Percentiles rank a stretch among this genome's conserved stretches.
Conservation (phyloP, 2,797 vertebrate species). For the Margarornis squamiger region DNA sequence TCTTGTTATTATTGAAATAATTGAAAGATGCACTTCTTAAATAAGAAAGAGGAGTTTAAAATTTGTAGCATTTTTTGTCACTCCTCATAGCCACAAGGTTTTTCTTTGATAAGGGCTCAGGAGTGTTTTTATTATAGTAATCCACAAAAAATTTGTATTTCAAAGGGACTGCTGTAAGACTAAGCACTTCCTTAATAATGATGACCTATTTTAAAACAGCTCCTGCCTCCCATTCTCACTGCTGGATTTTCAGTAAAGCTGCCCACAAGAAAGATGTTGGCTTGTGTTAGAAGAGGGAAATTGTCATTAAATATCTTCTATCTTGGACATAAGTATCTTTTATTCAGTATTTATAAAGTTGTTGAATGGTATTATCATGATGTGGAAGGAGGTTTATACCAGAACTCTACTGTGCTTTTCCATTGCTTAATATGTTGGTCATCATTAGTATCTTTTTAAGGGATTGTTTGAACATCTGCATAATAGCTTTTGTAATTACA, state of each 20-base stretch:
- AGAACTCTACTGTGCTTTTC: neutral
- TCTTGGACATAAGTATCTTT: neutral
- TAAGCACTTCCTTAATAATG: neutral
- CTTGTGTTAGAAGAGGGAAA: neutral
- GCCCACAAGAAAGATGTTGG: neutral
- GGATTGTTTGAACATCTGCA: neutral
- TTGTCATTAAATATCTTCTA: neutral
- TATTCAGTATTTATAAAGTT: neutral
- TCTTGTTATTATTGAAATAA: neutral
- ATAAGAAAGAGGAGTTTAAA: neutral
- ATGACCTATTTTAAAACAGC: slow-evolving; percentile 33
- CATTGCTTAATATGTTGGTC: neutral
- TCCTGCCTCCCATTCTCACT: neutral
- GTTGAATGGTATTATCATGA: neutral
- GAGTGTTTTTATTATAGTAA: slow-evolving; percentile 21
- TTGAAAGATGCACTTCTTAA: neutral
- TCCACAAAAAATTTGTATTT: slow-evolving; percentile 25
- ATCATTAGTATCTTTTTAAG: neutral
- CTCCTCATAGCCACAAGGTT: neutral
- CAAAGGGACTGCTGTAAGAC: neutral
- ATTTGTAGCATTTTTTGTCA: neutral
- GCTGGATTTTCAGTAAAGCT: neutral
- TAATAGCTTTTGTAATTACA: neutral
- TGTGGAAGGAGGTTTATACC: neutral
- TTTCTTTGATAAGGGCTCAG: neutral